A percentile compares a stretch with the other conserved stretches of the same genome.
These are phyloP conservation scores for Proisotoma minuta DNA, from an alignment of 2,888 invertebrate genomes.

Conservation along the genomic window DNA sequence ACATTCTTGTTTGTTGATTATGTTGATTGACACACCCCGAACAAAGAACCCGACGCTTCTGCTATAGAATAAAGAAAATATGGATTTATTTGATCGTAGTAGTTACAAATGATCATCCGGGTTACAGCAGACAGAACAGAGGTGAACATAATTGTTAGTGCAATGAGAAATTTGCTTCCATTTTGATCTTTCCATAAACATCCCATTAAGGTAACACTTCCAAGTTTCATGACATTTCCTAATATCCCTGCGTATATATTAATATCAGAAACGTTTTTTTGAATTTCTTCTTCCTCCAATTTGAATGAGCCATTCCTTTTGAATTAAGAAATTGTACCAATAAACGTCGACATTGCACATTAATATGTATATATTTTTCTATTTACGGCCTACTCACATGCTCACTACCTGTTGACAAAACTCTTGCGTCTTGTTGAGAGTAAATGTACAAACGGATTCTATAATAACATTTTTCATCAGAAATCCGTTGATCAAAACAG, in stretches of 20 bases:
- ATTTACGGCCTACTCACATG: too few species aligned
- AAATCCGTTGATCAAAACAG: too few species aligned
- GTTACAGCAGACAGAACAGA: not conserved
- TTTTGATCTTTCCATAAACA: conserved; percentile 46
- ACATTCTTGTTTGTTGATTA: not conserved
- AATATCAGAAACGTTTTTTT: conserved; percentile 30
- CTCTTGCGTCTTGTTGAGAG: too few species aligned
- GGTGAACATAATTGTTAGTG: not conserved
- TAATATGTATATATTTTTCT: too few species aligned
- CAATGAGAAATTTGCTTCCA: conserved; percentile 42
- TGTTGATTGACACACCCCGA: not conserved
- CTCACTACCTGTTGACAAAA: too few species aligned
- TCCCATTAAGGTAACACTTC: conserved; percentile 42
- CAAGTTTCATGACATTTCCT: conserved; percentile 44
- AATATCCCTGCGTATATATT: conserved; percentile 31
- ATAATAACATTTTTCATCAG: too few species aligned
- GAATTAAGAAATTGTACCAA: not conserved
- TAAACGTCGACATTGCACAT: too few species aligned
- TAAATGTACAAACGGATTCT: too few species aligned
- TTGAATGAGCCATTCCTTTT: conserved; percentile 21
- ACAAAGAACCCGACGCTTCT: not conserved
- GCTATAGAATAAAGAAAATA: not conserved
- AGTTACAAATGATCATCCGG: too few species aligned
- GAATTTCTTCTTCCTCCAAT: conserved; percentile 27
- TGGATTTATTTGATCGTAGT: not conserved